Evolutionary conservation across 2,113 vertebrate species (phyloP).

Genomic region (Proteles cristata): DNA sequence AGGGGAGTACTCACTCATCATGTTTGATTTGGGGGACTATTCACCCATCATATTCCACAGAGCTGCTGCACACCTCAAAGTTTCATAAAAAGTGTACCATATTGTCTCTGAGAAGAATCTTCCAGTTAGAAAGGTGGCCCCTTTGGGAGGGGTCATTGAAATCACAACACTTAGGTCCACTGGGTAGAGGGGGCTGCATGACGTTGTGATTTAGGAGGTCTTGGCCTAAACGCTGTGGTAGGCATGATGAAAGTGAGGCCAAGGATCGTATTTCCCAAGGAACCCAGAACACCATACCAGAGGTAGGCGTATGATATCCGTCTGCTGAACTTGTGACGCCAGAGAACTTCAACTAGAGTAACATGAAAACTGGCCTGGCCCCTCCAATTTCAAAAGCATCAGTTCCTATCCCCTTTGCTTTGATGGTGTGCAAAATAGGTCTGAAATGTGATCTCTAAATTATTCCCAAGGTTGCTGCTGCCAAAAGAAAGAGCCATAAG

Average conservation of each 20-base stretch:
- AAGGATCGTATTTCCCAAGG: conserved; percentile 74
- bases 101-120: neutral
- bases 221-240: conserved; percentile 76
- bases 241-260: conserved; percentile 76
- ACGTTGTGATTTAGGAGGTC: conserved; percentile 70
- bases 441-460: conserved; percentile 87
- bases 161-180: neutral
- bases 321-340: conserved; percentile 67
- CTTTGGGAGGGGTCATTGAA: neutral
- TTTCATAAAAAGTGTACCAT: neutral
- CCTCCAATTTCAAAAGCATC: conserved; percentile 79
- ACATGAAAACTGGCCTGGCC: conserved; percentile 79
- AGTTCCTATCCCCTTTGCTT: conserved; percentile 79
- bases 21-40: neutral
- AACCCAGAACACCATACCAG: conserved; percentile 77
- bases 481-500: conserved; percentile 83
- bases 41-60: neutral
- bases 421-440: conserved; percentile 83
- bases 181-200: neutral
- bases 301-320: conserved; percentile 68
- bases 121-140: neutral
- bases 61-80: neutral
- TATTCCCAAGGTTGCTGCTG: conserved; percentile 85
- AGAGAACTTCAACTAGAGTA: conserved; percentile 70
- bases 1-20: neutral